Base-by-base conservation (phyloP, 2,888 invertebrate species). In the Caenorhabditis sinica region DNA sequence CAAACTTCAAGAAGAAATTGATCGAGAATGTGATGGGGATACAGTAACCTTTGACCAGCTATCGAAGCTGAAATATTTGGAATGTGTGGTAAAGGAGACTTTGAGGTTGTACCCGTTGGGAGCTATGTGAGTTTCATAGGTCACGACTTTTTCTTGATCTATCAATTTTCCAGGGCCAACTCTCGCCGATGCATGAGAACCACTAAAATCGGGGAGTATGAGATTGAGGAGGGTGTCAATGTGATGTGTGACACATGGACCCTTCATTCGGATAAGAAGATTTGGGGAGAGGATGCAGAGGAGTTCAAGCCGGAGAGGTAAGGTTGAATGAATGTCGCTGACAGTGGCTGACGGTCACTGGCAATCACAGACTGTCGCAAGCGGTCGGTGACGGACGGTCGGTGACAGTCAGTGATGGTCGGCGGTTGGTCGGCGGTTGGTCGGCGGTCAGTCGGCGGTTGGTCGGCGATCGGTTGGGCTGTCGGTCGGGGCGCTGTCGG, bases 1-100 rank as follows among this genome's bases (percentile, higher is more conserved):
- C 28, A 83, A 75, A 20, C 72, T 91, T 30, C 82, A 79, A 13
- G 82, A 87, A 13, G 90, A 90, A 71, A 88, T 90, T 15, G 86
- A 87, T 23, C 81, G 69, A 28, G 72, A 86, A 43, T 90, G 90
- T 53, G 43, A 65, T n/a, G 77, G 68, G 17, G 60, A 60, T 13
- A 49, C 43, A 5, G 63, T 63, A 28, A 69, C 51, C 36, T 72
- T 72, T 56, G 81, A 82, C 6, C 60, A 66, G 13, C 79, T 88
- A n/a, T 13, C 45, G 6, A 53, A 82, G 13, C 72, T 88, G 20
- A 86, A 86, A 33, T 88, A 88, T 51, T 23, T 88, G 56, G 88
- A 88, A 20, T 58, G 53, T 13, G 83, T 86, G 1, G 79, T 84
- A 9, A 36, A 36, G 33, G 33, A 36, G 33, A 36, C 33, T 9